phyloP scores from a whole-genome alignment of 2,797 vertebrate genomes.

The Babyrousa celebensis region DNA sequence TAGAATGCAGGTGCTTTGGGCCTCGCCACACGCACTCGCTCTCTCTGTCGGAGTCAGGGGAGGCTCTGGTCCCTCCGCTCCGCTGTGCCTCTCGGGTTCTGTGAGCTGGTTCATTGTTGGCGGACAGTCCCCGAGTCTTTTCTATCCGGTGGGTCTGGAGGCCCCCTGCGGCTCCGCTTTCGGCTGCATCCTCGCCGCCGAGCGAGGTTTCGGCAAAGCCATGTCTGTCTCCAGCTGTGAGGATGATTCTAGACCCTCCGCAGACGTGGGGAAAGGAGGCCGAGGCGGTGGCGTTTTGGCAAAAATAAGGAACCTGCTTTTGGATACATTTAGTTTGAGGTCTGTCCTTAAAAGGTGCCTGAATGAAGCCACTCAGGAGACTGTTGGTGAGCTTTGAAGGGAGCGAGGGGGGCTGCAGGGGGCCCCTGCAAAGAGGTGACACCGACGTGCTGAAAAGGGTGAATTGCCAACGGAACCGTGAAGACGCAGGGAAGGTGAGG shows the following conservation, averaged over 20 bases:
- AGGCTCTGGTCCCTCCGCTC: background rate
- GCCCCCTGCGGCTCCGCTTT: background rate
- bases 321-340: background rate
- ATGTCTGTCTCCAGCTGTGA: background rate
- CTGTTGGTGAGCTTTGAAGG: background rate
- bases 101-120: background rate
- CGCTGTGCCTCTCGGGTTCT: background rate
- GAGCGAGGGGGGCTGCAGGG: background rate
- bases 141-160: background rate
- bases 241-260: background rate
- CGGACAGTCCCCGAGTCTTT: background rate
- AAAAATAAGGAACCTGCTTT: background rate
- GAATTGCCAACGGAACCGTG: background rate
- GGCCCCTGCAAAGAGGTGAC: background rate
- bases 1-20: background rate
- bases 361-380: background rate
- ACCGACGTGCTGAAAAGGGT: background rate
- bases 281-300: background rate
- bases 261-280: background rate
- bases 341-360: background rate
- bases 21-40: background rate
- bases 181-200: background rate
- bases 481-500: background rate
- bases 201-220: background rate
- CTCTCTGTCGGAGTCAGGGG: background rate